Percentiles rank a stretch among this genome's conserved stretches.
phyloP scores from a whole-genome alignment of 2,113 vertebrate species.

The Burhinus bistriatus region DNA sequence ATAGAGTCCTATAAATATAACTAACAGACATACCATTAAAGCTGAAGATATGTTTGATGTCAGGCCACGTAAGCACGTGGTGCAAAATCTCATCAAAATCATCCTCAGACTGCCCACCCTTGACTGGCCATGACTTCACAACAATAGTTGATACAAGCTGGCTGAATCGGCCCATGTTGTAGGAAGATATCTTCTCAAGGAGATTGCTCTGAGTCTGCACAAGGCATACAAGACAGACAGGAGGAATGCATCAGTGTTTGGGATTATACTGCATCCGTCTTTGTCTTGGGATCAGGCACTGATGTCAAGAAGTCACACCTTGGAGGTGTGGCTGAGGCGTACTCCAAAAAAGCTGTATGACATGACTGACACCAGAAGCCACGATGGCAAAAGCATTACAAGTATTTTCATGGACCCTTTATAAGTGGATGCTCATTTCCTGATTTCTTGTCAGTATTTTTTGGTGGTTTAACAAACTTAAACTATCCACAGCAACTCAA shows the following conservation, averaged over 20 bases:
- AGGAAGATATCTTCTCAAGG: conserved; percentile 15
- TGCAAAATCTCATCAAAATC: conserved; percentile 71
- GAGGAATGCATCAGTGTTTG: background rate
- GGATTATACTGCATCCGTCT: accelerated
- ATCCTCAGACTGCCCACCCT: background rate
- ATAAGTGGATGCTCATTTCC: background rate
- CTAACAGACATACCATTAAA: conserved; percentile 72
- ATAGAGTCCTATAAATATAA: background rate
- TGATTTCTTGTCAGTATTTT: accelerated
- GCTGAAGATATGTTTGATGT: conserved; percentile 78
- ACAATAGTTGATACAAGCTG: conserved; percentile 84
- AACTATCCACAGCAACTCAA: background rate
- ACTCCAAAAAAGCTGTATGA: background rate
- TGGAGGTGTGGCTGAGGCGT: background rate
- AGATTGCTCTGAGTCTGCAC: conserved; percentile 57
- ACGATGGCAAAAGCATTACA: accelerated
- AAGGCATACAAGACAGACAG: background rate
- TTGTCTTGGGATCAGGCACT: background rate
- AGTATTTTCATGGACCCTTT: background rate
- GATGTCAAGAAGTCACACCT: background rate
- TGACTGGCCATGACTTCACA: conserved; percentile 82
- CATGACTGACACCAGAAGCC: background rate
- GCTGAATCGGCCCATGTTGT: conserved; percentile 67
- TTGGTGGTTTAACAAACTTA: background rate
- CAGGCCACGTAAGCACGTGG: conserved; percentile 81